A percentile compares a stretch with the other conserved stretches of the same genome.
phyloP scores from a whole-genome alignment of 2,888 invertebrate species.

The Schizotus pectinicornis region DNA sequence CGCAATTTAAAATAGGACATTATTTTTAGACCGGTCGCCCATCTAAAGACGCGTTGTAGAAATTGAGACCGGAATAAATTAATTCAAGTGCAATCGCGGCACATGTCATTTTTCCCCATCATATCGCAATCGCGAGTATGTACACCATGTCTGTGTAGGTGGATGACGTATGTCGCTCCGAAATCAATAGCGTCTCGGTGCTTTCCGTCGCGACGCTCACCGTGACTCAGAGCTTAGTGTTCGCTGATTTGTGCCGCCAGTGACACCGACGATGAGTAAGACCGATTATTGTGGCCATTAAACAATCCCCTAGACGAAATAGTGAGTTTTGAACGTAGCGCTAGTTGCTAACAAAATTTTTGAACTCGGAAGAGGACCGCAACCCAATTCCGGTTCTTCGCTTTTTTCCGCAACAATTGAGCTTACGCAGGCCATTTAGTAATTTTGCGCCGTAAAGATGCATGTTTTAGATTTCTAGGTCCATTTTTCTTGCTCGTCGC shows the following conservation, averaged over 20 bases:
- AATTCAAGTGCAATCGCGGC: neutral
- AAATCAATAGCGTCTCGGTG: slow-evolving; percentile 52
- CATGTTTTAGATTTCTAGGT: too few relatives aligned
- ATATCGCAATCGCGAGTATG: neutral
- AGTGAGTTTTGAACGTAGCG: too few relatives aligned
- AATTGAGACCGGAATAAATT: neutral
- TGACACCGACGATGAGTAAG: neutral
- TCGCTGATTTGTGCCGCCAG: slow-evolving; percentile 7
- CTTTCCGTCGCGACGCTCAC: slow-evolving; percentile 47
- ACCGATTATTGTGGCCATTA: neutral
- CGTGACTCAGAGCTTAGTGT: slow-evolving; percentile 22
- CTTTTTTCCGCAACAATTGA: too few relatives aligned
- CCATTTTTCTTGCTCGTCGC: too few relatives aligned
- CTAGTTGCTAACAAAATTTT: too few relatives aligned
- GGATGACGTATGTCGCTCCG: slow-evolving; percentile 37
- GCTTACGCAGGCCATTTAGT: too few relatives aligned
- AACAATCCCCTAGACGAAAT: too few relatives aligned
- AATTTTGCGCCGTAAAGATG: too few relatives aligned
- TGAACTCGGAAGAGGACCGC: too few relatives aligned
- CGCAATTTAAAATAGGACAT: slow-evolving; percentile 14
- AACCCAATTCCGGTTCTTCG: too few relatives aligned
- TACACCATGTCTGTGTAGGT: slow-evolving; percentile 28
- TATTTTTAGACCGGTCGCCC: slow-evolving; percentile 16
- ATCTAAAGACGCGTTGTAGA: neutral
- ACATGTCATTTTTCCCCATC: neutral